These are phyloP conservation scores for Pachyrhynchus sulphureomaculatus DNA, from an alignment of 1,140 invertebrate genomes.

Conservation along the genomic window DNA sequence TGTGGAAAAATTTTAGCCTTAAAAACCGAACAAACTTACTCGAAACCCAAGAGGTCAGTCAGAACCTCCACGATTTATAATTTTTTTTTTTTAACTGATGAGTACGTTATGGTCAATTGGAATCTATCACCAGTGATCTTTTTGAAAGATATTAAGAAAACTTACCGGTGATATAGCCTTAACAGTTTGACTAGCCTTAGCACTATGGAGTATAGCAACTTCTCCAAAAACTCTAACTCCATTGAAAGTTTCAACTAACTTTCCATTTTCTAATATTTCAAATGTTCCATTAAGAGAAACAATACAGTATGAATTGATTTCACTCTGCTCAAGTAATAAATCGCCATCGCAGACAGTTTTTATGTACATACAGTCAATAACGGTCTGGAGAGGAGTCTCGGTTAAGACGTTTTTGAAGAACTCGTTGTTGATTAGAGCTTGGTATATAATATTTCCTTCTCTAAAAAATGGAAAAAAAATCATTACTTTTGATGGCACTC, in stretches of 20 bases:
- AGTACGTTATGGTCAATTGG: no score
- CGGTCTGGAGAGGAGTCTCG: conserved; percentile 23
- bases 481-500: neutral
- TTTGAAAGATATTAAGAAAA: no score
- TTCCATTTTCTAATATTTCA: conserved; percentile 27
- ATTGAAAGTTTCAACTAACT: conserved; percentile 13
- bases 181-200: conserved; percentile 23
- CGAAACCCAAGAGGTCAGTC: no score
- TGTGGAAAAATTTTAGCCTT: no score
- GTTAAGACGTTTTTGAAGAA: conserved; percentile 38
- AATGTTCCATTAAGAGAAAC: conserved; percentile 31
- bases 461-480: conserved; percentile 30
- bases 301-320: conserved; percentile 33
- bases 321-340: conserved; percentile 33
- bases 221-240: conserved; percentile 30
- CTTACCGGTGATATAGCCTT: conserved; percentile 10
- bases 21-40: no score
- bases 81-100: no score
- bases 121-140: no score
- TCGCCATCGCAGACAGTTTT: conserved; percentile 27
- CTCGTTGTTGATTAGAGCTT: conserved; percentile 37
- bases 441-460: conserved; percentile 35
- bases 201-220: conserved; percentile 31
- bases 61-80: no score
- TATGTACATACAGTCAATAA: conserved; percentile 37